Conservation (phyloP, 2,113 vertebrate species). For the Gobiocypris rarus region DNA sequence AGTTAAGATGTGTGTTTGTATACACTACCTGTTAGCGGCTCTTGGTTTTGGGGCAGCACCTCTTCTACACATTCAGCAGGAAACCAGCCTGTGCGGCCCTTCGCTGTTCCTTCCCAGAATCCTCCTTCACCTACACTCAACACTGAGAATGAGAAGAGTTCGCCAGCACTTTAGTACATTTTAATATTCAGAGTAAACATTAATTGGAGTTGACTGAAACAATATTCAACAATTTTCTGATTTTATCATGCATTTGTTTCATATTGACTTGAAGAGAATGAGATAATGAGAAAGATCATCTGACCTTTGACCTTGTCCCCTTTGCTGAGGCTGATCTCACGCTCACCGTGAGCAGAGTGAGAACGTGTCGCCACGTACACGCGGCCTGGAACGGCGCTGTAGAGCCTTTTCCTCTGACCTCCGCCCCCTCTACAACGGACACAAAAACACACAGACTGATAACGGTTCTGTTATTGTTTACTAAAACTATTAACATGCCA, state of each 20-base stretch:
- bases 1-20: not conserved
- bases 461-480: too few relatives aligned
- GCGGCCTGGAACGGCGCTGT: constrained; percentile 88
- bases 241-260: not conserved
- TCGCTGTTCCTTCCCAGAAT: constrained; percentile 92
- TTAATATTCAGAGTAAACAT: too few relatives aligned
- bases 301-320: constrained; percentile 93
- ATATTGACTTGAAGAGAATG: not conserved
- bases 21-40: constrained; percentile 80
- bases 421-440: constrained; percentile 56
- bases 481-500: not conserved
- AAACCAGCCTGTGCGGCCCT: constrained; percentile 90
- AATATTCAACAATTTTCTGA: not conserved
- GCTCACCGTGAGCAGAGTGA: constrained; percentile 84
- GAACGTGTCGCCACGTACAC: constrained; percentile 86
- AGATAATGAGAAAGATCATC: not conserved
- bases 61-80: constrained; percentile 91
- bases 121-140: constrained; percentile 91
- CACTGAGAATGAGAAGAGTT: constrained; percentile 56
- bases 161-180: too few relatives aligned
- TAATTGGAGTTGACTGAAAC: too few relatives aligned
- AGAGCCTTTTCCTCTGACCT: constrained; percentile 83
- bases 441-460: not conserved
- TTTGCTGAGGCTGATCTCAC: constrained; percentile 87
- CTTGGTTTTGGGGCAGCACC: constrained; percentile 80